These are phyloP conservation scores for Nomada ruficornis DNA, from an alignment of 2,888 invertebrate species.

Conservation along the genomic window DNA sequence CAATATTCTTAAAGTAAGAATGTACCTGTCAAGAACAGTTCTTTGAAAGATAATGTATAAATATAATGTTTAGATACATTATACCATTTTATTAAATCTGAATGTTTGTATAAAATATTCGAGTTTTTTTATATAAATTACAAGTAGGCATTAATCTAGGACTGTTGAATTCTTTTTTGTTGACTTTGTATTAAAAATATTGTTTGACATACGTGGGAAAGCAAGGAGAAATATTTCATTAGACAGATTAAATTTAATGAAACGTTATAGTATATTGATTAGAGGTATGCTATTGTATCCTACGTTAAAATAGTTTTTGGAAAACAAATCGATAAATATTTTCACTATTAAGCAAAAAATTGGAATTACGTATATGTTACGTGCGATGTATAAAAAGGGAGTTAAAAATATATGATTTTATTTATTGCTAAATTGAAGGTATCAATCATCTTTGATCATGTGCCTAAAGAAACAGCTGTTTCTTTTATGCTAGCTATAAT, in stretches of 20 bases:
- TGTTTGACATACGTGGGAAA: constrained; percentile 11
- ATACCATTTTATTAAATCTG: constrained; percentile 41
- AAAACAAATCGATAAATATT: constrained; percentile 19
- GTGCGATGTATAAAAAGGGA: constrained; percentile 7
- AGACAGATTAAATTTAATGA: constrained; percentile 17
- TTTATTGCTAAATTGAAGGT: constrained; percentile 30
- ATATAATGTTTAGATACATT: constrained; percentile 36
- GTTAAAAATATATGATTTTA: constrained; percentile 15
- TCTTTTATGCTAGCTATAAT: too few species aligned
- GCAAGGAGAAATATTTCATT: background rate
- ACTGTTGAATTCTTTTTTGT: constrained; percentile 25
- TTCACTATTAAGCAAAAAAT: constrained; percentile 8
- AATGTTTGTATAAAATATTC: constrained; percentile 45
- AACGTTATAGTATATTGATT: constrained; percentile 16
- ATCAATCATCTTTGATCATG: constrained; percentile 42
- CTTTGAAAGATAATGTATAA: constrained; percentile 28
- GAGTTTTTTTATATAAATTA: constrained; percentile 40
- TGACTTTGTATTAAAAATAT: constrained; percentile 17
- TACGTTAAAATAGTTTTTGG: constrained; percentile 25
- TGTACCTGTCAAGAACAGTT: constrained; percentile 53
- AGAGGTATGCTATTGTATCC: constrained; percentile 7
- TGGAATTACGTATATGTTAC: constrained; percentile 35
- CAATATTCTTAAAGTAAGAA: constrained; percentile 47
- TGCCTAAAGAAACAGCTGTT: constrained; percentile 46
- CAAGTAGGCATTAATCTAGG: constrained; percentile 7